Base-by-base conservation (phyloP, 64 coral and sea anemone species). In the Porites australiensis region DNA sequence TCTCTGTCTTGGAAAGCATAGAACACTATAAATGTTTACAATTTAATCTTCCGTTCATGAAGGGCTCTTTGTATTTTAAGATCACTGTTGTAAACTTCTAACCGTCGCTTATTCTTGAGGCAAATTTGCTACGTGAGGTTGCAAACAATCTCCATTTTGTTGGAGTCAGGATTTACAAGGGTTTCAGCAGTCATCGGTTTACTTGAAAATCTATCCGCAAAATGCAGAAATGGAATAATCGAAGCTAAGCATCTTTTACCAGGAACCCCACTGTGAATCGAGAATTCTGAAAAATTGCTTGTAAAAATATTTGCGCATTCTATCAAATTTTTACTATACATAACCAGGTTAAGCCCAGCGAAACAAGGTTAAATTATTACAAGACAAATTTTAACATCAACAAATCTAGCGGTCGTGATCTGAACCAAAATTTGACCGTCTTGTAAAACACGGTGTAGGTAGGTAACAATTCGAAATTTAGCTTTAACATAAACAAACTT, bases 231-330 rank as follows among this genome's bases (percentile, higher is more conserved):
- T n/a, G 21, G 50, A 49, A 11, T 64, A 62, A 52, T 50, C 46
- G 3, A 8, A 84, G 5, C 62, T 50, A 16, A 10, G 58, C 59
- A 64, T 16, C 13, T 68, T 84, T 51, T 69, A 49, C 61, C 52
- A 11, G 44, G 47, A 51, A 84, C 45, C 81, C 81, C 61, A 22
- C 81, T 67, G 81, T 12, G 81, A 83, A 51, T 4, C 44, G 6
- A 9, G 81, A 83, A 63, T 68, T 16, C 13, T 20, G 19, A 50
- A 47, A 84, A 84, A 69, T 84, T 68, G 58, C 81, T 84, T 84
- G 58, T 84, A 84, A 84, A 84, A 84, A 84, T 84, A 84, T 84
- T 84, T 84, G 81, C 81, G 69, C 81, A 84, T 84, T 68, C 62
- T 84, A 68, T 84, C 81, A 84, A 84, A 52, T 84, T 84, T 84